These are phyloP conservation scores for Drosophila tani DNA, from an alignment of 1,140 invertebrate species.

Conservation along the genomic window DNA sequence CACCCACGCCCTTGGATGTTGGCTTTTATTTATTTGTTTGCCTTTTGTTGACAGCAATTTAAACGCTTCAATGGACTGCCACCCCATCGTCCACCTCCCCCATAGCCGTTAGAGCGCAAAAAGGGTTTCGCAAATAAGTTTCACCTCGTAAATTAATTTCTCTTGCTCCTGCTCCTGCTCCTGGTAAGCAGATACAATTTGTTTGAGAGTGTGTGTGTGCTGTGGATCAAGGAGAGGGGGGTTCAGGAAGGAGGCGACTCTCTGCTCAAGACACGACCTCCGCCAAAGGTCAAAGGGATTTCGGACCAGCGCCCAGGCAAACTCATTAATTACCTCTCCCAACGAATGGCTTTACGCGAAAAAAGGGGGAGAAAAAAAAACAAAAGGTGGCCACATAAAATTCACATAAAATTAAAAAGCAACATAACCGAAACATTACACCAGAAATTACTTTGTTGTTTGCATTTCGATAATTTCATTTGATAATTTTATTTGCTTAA, in stretches of 20 bases:
- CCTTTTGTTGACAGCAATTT: constrained; percentile 83
- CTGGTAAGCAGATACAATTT: constrained; percentile 68
- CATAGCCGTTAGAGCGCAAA: constrained; percentile 56
- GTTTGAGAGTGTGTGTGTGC: constrained; percentile 8
- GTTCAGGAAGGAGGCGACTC: not conserved
- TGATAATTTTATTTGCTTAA: constrained; percentile 54
- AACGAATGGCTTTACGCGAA: constrained; percentile 5
- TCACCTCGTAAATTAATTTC: constrained; percentile 82
- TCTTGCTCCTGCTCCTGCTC: constrained; percentile 22
- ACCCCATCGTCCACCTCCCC: constrained; percentile 2
- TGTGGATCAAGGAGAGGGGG: not conserved
- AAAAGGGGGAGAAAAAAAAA: not conserved
- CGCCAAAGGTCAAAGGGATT: constrained; percentile 53
- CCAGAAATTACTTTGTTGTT: constrained; percentile 45
- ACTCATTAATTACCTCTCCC: constrained; percentile 50
- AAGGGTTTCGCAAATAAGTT: constrained; percentile 81
- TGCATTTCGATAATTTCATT: constrained; percentile 47
- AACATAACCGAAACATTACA: constrained; percentile 20
- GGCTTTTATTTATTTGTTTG: constrained; percentile 81
- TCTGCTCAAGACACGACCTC: constrained; percentile 50
- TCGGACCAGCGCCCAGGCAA: constrained; percentile 15
- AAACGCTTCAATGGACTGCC: constrained; percentile 78
- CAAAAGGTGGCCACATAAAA: constrained; percentile 27
- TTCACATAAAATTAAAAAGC: constrained; percentile 16
- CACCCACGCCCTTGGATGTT: constrained; percentile 41